Conservation (phyloP, 1,140 invertebrate species). For the Stenopsyche tienmushanensis region DNA sequence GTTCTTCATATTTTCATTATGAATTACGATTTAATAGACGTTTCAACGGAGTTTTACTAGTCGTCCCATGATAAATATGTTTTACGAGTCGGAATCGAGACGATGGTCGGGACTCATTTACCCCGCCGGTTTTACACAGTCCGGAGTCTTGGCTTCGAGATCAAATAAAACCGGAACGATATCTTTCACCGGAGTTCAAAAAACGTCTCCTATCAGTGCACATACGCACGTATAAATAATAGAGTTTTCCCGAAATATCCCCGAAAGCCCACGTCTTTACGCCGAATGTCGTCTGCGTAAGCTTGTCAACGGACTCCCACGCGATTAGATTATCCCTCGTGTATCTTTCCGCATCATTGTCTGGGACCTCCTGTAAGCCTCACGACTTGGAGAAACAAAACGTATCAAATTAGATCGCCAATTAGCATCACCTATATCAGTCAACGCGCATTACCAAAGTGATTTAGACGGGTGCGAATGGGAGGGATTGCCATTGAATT, state of each 20-base stretch:
- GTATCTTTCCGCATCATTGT: slow-evolving; percentile 13
- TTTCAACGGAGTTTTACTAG: too few relatives aligned
- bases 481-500: background rate
- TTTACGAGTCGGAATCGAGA: too few relatives aligned
- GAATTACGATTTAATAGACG: too few relatives aligned
- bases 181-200: too few relatives aligned
- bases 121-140: too few relatives aligned
- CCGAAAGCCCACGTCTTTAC: background rate
- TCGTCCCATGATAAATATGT: too few relatives aligned
- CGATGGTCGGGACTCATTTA: too few relatives aligned
- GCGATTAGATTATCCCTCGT: slow-evolving; percentile 12
- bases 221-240: background rate
- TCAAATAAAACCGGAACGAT: too few relatives aligned
- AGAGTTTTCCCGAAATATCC: background rate
- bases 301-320: slow-evolving; percentile 9
- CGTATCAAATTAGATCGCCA: slow-evolving; percentile 34
- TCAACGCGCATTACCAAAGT: slow-evolving; percentile 18
- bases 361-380: background rate
- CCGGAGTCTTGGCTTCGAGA: too few relatives aligned
- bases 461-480: background rate
- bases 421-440: slow-evolving; percentile 31
- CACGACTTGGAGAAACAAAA: background rate
- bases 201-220: too few relatives aligned
- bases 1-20: too few relatives aligned
- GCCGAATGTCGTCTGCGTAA: slow-evolving; percentile 1